Evolutionary conservation across 1,140 invertebrate genomes (phyloP).

Genomic region (Elymnias hypermnestra): DNA sequence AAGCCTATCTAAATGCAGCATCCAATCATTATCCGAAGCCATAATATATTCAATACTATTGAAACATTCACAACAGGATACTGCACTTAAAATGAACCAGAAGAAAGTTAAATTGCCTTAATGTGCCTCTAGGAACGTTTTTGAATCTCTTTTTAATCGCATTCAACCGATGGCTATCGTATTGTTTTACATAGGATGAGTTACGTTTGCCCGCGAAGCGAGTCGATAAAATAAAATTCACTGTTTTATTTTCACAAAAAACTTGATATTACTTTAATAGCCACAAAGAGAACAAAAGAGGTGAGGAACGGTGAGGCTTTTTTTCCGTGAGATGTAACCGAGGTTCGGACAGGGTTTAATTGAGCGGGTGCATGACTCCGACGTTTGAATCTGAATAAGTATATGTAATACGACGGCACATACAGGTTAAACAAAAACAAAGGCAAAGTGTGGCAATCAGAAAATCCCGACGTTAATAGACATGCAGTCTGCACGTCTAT

Average conservation of each 20-base stretch:
- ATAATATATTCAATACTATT: constrained; percentile 44
- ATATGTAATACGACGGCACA: constrained; percentile 51
- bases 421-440: constrained; percentile 19
- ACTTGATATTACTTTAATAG: constrained; percentile 61
- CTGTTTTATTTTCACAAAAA: constrained; percentile 50
- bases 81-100: constrained; percentile 56
- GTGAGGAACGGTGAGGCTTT: constrained; percentile 38
- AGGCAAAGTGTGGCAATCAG: constrained; percentile 1
- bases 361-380: constrained; percentile 53
- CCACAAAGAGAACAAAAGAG: constrained; percentile 51
- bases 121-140: constrained; percentile 41
- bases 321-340: constrained; percentile 36
- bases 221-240: constrained; percentile 61
- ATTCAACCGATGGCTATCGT: constrained; percentile 55
- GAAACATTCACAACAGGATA: constrained; percentile 50
- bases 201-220: constrained; percentile 48
- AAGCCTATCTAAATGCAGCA: constrained; percentile 9
- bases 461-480: neutral
- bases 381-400: constrained; percentile 65
- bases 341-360: constrained; percentile 49
- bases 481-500: constrained; percentile 8
- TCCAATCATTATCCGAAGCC: constrained; percentile 20
- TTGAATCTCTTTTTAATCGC: constrained; percentile 60
- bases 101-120: constrained; percentile 48
- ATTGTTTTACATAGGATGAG: constrained; percentile 65